These are phyloP conservation scores for Rhinogobio ventralis DNA, from an alignment of 2,797 vertebrate species.

Conservation along the genomic window DNA sequence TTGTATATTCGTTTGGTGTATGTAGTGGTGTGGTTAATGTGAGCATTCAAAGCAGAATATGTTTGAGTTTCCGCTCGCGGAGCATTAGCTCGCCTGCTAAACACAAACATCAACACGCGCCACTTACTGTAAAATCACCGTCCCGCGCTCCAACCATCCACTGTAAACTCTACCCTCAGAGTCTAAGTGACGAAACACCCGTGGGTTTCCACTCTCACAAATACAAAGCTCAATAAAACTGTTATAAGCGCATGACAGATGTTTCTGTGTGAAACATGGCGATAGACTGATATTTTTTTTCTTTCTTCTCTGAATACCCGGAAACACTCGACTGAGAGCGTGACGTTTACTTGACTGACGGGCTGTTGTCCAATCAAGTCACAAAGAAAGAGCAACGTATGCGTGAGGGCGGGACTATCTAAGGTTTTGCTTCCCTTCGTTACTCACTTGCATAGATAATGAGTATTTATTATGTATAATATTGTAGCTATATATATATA, in stretches of 20 bases:
- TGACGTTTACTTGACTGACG: background rate
- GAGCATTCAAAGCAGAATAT: background rate
- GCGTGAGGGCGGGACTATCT: background rate
- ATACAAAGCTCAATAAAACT: conserved; percentile 67
- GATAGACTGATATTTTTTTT: conserved; percentile 65
- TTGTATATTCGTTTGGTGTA: background rate
- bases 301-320: conserved; percentile 70
- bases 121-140: conserved; percentile 73
- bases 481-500: too few species aligned
- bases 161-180: conserved; percentile 67
- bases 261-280: conserved; percentile 81
- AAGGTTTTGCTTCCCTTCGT: conserved; percentile 23
- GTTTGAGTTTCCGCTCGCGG: conserved; percentile 8
- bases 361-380: conserved; percentile 8
- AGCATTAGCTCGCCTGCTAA: conserved; percentile 28
- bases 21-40: background rate
- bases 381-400: background rate
- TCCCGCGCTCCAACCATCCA: conserved; percentile 64
- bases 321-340: conserved; percentile 64
- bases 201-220: conserved; percentile 40
- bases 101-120: conserved; percentile 31
- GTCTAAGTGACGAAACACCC: conserved; percentile 29
- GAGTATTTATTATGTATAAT: background rate
- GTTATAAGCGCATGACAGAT: conserved; percentile 73
- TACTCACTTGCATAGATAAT: background rate